Percentiles rank a stretch among this genome's conserved stretches.
Evolutionary conservation across 2,888 invertebrate species (phyloP).

Genomic region (Ectemnius continuus): DNA sequence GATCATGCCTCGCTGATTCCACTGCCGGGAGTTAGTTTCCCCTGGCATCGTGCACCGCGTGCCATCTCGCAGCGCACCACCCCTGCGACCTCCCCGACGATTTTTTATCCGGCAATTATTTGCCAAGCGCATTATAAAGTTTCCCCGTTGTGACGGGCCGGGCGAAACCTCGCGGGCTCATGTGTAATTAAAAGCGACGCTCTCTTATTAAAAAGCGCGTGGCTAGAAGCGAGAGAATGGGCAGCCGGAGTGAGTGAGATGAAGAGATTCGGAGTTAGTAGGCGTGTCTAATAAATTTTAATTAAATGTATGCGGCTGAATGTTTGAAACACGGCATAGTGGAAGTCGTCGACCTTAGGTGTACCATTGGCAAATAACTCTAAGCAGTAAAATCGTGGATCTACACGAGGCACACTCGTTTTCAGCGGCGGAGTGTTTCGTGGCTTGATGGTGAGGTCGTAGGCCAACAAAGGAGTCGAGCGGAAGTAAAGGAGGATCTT

Average conservation of each 20-base stretch:
- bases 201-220: background rate
- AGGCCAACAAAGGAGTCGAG: constrained; percentile 29
- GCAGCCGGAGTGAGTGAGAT: background rate
- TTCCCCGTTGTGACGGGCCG: background rate
- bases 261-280: background rate
- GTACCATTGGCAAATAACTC: too few relatives aligned
- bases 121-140: background rate
- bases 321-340: constrained; percentile 12
- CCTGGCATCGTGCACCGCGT: too few relatives aligned
- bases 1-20: too few relatives aligned
- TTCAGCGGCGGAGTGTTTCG: background rate
- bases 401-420: too few relatives aligned
- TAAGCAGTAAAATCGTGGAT: too few relatives aligned
- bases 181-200: constrained; percentile 8
- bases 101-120: constrained; percentile 1
- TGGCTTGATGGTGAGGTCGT: constrained; percentile 26
- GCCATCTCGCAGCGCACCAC: too few relatives aligned
- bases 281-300: constrained; percentile 43
- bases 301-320: constrained; percentile 39
- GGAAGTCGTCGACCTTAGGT: constrained; percentile 1
- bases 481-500: constrained; percentile 19
- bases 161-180: background rate
- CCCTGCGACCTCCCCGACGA: background rate
- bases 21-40: too few relatives aligned
- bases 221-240: background rate